These are phyloP conservation scores for Ornithoptera priamus DNA, from an alignment of 2,888 invertebrate species.

Conservation along the genomic window DNA sequence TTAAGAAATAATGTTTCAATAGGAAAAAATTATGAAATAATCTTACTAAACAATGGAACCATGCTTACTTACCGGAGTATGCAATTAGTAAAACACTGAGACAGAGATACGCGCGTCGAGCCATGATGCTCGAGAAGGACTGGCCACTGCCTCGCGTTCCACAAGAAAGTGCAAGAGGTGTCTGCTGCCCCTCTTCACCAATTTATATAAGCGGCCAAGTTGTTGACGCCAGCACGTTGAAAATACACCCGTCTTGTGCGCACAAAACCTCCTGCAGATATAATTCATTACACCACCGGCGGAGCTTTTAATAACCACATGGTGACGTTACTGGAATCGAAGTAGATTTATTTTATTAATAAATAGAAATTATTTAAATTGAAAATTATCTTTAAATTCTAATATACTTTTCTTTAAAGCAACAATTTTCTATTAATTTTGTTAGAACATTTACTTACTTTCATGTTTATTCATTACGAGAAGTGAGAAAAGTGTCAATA, in stretches of 20 bases:
- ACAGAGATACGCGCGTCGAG: constrained; percentile 77
- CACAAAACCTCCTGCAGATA: constrained; percentile 53
- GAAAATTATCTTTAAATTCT: neutral
- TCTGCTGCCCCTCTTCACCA: constrained; percentile 77
- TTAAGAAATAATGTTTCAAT: neutral
- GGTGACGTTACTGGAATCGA: constrained; percentile 50
- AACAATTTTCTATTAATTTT: neutral
- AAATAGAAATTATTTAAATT: neutral
- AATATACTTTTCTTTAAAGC: neutral
- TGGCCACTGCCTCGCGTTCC: constrained; percentile 66
- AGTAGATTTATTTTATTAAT: constrained; percentile 41
- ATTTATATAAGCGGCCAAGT: constrained; percentile 75
- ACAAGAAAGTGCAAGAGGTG: constrained; percentile 77
- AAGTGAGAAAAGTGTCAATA: too few relatives aligned
- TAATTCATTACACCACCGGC: constrained; percentile 50
- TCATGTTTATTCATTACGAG: too few relatives aligned
- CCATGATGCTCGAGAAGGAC: constrained; percentile 78
- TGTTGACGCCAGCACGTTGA: constrained; percentile 51
- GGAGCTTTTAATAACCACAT: constrained; percentile 66
- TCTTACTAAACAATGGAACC: constrained; percentile 12
- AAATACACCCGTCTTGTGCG: constrained; percentile 59
- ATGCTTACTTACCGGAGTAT: constrained; percentile 70
- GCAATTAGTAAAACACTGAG: constrained; percentile 71
- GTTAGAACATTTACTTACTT: too few relatives aligned
- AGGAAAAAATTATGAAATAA: neutral